A percentile compares a stretch with the other conserved stretches of the same genome.
Conservation (phyloP, 2,797 vertebrate genomes). For the Clangula hyemalis region DNA sequence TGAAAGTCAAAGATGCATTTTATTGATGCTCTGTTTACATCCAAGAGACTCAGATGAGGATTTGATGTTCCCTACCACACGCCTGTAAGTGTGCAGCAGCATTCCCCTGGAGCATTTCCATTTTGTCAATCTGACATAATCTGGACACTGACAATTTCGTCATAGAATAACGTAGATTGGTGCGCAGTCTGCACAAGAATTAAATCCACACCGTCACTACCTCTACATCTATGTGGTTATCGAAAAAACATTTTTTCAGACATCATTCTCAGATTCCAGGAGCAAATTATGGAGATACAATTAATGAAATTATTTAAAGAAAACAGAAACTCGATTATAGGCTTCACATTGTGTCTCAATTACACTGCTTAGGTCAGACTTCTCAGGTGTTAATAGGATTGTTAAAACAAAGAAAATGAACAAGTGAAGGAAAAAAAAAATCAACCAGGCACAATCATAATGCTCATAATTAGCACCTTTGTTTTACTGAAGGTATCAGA, state of each 20-base stretch:
- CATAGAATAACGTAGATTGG: neutral
- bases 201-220: neutral
- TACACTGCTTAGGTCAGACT: constrained; percentile 1
- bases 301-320: constrained; percentile 28
- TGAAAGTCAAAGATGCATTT: neutral
- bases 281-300: neutral
- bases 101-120: neutral
- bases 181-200: neutral
- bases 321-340: neutral
- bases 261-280: neutral
- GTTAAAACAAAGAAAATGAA: constrained; percentile 7
- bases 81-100: neutral
- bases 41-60: neutral
- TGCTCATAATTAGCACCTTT: neutral
- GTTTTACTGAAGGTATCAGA: neutral
- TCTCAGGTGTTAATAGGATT: neutral
- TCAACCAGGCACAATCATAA: neutral
- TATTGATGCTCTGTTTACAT: neutral
- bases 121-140: neutral
- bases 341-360: neutral
- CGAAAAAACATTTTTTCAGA: neutral
- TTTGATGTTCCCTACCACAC: neutral
- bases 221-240: accelerated
- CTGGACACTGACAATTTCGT: neutral
- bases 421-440: neutral